These are phyloP conservation scores for Apus apus DNA, from an alignment of 2,113 vertebrate species.

Conservation along the genomic window DNA sequence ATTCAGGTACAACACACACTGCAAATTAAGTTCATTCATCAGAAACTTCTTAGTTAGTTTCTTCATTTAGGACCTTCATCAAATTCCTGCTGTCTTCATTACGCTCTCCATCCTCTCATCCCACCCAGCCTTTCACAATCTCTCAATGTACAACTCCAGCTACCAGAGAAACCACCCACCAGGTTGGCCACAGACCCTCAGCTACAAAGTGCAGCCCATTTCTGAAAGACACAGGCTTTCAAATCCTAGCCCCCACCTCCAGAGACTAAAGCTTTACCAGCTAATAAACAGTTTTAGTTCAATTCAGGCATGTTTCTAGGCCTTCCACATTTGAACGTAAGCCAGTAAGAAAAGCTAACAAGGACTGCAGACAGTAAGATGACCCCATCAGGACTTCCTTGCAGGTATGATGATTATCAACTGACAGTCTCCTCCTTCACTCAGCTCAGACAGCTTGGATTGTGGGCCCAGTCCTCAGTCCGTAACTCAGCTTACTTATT, in stretches of 20 bases:
- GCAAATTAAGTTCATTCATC: not conserved
- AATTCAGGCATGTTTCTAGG: not conserved
- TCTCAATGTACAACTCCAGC: not conserved
- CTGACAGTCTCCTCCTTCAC: not conserved
- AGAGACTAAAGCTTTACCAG: not conserved
- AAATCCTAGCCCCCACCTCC: not conserved
- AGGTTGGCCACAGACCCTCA: not conserved
- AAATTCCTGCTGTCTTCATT: not conserved
- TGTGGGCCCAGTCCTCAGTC: not conserved
- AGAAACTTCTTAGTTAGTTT: not conserved
- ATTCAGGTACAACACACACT: not conserved
- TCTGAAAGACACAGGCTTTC: not conserved
- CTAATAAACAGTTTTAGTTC: not conserved
- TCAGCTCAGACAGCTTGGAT: not conserved
- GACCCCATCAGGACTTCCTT: not conserved
- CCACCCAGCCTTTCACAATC: not conserved
- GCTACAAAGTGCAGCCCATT: not conserved
- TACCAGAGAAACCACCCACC: accelerated
- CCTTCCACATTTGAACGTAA: not conserved
- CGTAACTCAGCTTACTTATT: not conserved
- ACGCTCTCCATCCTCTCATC: not conserved
- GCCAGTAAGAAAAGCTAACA: not conserved
- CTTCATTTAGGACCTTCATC: not conserved
- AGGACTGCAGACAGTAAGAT: not conserved
- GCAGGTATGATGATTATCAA: not conserved